Percentiles rank a stretch among this genome's conserved stretches.
Conservation (phyloP, 2,797 vertebrate genomes). For the Leptatherina wallacei region DNA sequence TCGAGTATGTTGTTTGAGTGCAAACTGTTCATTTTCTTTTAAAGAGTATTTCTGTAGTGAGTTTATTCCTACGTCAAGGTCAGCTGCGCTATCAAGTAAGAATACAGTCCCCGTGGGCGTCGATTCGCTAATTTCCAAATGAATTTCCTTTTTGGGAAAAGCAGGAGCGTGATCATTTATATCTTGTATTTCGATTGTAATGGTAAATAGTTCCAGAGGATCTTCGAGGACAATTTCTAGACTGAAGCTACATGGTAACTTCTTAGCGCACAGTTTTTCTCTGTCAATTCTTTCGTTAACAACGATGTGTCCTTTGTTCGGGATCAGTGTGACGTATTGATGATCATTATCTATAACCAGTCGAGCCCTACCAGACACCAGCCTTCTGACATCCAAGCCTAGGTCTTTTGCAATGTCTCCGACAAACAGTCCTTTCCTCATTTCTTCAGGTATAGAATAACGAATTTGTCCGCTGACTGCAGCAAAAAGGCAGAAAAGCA, state of each 20-base stretch:
- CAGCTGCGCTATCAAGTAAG: conserved; percentile 73
- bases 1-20: conserved; percentile 64
- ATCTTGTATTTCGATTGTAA: conserved; percentile 76
- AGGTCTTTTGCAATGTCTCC: conserved; percentile 88
- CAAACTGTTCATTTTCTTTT: conserved; percentile 71
- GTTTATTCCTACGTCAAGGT: conserved; percentile 78
- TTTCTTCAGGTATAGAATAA: conserved; percentile 89
- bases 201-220: conserved; percentile 73
- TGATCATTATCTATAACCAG: conserved; percentile 82
- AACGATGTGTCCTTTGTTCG: conserved; percentile 85
- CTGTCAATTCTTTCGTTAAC: conserved; percentile 83
- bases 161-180: conserved; percentile 79
- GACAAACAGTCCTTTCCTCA: conserved; percentile 84
- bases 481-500: conserved; percentile 71
- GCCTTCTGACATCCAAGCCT: conserved; percentile 83
- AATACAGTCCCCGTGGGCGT: conserved; percentile 70
- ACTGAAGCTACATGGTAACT: conserved; percentile 73
- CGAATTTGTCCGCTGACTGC: conserved; percentile 79
- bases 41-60: conserved; percentile 78
- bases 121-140: conserved; percentile 73
- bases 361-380: conserved; percentile 81
- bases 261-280: conserved; percentile 80
- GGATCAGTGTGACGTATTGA: conserved; percentile 85
- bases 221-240: conserved; percentile 78
- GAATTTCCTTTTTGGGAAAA: conserved; percentile 72